These are phyloP conservation scores for Falco punctatus DNA, from an alignment of 2,113 vertebrate genomes.

Conservation along the genomic window DNA sequence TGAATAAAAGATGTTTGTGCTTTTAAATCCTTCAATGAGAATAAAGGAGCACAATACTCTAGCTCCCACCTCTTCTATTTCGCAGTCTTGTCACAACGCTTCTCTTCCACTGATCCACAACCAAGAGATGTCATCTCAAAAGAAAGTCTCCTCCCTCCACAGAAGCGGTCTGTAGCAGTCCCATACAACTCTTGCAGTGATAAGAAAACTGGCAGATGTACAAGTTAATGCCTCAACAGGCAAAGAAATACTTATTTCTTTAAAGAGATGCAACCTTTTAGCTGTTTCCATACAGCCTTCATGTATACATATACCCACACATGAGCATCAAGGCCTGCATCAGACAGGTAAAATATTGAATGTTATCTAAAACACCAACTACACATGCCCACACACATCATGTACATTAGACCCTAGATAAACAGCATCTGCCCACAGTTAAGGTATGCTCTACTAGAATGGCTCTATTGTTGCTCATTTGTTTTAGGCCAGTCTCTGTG, in stretches of 20 bases:
- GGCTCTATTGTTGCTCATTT: background rate
- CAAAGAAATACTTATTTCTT: background rate
- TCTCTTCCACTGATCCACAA: background rate
- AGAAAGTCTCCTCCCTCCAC: background rate
- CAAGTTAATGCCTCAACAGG: background rate
- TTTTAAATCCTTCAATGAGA: background rate
- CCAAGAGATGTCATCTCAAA: background rate
- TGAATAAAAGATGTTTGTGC: background rate
- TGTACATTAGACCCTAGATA: background rate
- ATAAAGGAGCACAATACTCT: background rate
- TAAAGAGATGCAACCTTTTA: background rate
- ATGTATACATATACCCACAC: fast-evolving
- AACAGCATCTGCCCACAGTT: background rate
- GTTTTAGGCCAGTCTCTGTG: background rate
- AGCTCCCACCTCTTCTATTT: background rate
- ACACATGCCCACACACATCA: background rate
- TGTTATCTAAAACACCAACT: background rate
- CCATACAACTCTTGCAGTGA: background rate
- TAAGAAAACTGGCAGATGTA: background rate
- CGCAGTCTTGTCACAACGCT: background rate
- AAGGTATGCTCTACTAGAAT: background rate
- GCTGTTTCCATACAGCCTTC: background rate
- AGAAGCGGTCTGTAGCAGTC: background rate
- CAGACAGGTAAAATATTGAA: background rate
- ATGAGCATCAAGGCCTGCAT: background rate